Evolutionary conservation across 2,888 invertebrate species (phyloP).

Genomic region (Luffia ferchaultella): DNA sequence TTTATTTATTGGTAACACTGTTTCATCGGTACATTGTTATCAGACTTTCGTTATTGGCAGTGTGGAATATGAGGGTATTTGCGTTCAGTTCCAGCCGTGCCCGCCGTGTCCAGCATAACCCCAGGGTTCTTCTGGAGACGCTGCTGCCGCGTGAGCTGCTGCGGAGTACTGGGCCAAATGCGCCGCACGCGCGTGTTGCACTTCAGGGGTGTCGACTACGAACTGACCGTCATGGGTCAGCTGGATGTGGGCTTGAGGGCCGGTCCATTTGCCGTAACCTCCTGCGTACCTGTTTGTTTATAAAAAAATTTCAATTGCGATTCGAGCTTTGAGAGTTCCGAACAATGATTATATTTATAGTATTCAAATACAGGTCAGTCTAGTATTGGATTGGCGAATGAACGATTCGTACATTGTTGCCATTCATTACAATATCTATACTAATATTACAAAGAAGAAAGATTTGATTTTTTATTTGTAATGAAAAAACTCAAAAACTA

Average conservation of each 20-base stretch:
- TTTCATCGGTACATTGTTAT: not conserved
- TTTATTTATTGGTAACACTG: not conserved
- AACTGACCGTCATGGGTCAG: constrained; percentile 59
- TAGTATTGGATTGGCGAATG: too few species aligned
- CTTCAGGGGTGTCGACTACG: constrained; percentile 59
- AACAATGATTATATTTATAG: too few species aligned
- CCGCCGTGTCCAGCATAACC: constrained; percentile 34
- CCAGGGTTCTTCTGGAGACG: constrained; percentile 54
- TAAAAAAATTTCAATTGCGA: too few species aligned
- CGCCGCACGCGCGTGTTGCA: constrained; percentile 53
- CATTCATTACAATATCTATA: too few species aligned
- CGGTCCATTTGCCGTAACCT: constrained; percentile 56
- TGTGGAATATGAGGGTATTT: not conserved
- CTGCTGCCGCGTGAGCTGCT: constrained; percentile 53
- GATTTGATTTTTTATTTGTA: too few species aligned
- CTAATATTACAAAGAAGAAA: too few species aligned
- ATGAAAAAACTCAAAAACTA: too few species aligned
- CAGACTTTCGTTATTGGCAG: not conserved
- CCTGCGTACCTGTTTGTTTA: constrained; percentile 29
- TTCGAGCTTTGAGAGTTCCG: too few species aligned
- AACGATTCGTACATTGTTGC: too few species aligned
- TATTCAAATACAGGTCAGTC: too few species aligned
- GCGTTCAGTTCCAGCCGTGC: constrained; percentile 27
- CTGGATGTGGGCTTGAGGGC: constrained; percentile 56
- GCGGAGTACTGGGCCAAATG: constrained; percentile 49